Evolutionary conservation across 2,888 invertebrate species (phyloP), one percentile per base, ranked within the genome.

Genomic region (Spodoptera picta): DNA sequence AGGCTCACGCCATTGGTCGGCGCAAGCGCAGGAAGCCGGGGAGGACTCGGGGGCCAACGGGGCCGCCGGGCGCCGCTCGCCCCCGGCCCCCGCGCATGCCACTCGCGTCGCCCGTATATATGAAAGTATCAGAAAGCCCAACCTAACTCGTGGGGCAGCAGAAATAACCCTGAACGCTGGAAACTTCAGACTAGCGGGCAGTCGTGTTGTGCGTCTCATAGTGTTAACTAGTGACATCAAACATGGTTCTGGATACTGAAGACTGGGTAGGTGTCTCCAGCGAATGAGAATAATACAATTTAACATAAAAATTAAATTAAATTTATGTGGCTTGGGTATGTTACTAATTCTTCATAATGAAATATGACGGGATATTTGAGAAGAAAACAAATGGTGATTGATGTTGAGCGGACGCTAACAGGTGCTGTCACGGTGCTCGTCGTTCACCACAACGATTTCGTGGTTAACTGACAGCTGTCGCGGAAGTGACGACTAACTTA

Each of bases 121-220:
- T 87, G 91, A 90, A 92, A 92, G 89, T 90, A 87, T 87, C 86
- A 82, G 89, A 89, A 92, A 90, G 83, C 84, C 90, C 89, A 84
- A 83, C 89, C 86, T 86, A 82, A 80, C 73, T 85, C 86, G 89
- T 88, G 89, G 86, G 88, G 83, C 86, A 90, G 92, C 92, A 91
- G 92, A 93, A 94, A 94, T 94, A 94, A 93, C 93, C 92, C 93
- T 91, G 92, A 92, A 91, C 92, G 92, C 90, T 92, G 94, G 92
- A 92, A 92, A 84, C 91, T 84, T 82, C 87, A 89, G 83, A 86
- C 81, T 87, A 79, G 85, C 85, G 83, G 88, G 84, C 94, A 94
- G 94, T 94, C 94, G 94, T 94, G 94, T 94, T 94, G 94, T 94
- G 94, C 93, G 93, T 93, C 94, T 94, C 94, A 92, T 84, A 93